phyloP scores from a whole-genome alignment of 2,113 vertebrate genomes.

The Anolis carolinensis region DNA sequence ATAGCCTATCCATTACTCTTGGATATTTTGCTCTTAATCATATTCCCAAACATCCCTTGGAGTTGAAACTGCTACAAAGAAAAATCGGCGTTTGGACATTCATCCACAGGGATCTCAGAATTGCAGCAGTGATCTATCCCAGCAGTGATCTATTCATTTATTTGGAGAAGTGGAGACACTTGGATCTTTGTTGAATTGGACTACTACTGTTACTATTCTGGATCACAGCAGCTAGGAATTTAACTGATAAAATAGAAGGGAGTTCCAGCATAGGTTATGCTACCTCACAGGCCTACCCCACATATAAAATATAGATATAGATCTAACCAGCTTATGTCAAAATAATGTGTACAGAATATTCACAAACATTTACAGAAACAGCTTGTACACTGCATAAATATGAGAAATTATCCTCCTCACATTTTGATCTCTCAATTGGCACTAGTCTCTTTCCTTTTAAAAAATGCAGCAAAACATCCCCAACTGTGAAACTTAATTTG shows the following conservation, averaged over 20 bases:
- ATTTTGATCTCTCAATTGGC: neutral
- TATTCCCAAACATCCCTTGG: neutral
- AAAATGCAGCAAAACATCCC: neutral
- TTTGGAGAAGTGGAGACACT: neutral
- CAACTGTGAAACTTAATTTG: neutral
- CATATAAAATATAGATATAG: neutral
- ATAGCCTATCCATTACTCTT: neutral
- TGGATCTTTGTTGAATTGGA: neutral
- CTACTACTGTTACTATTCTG: neutral
- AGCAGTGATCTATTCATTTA: neutral
- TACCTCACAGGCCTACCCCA: neutral
- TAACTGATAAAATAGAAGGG: neutral
- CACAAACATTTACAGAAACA: neutral
- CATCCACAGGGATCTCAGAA: neutral
- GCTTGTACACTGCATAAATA: neutral
- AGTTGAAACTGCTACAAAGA: neutral
- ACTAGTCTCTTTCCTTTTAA: neutral
- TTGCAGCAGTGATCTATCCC: neutral
- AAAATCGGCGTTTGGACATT: neutral
- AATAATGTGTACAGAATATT: neutral
- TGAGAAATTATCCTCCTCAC: neutral
- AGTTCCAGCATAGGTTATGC: neutral
- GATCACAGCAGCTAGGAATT: neutral
- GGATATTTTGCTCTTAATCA: neutral
- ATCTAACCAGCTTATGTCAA: neutral